Conservation (phyloP, 2,888 invertebrate species). For the Tenthredo livida region DNA sequence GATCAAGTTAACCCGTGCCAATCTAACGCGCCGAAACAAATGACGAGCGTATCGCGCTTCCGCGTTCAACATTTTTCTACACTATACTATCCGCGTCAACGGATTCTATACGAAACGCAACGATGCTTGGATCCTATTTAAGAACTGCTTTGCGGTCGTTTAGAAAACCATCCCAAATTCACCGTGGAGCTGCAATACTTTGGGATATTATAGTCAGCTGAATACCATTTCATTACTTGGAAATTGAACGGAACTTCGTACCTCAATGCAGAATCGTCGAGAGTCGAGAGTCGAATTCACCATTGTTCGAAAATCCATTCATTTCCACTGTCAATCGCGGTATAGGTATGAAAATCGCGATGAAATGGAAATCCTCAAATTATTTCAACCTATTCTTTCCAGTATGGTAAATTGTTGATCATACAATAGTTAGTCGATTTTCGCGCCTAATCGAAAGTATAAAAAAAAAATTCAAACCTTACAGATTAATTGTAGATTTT, state of each 20-base stretch:
- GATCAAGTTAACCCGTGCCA: conserved; percentile 51
- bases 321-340: too few relatives aligned
- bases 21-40: conserved; percentile 47
- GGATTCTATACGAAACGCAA: conserved; percentile 13
- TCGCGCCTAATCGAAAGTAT: too few relatives aligned
- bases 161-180: background rate
- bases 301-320: background rate
- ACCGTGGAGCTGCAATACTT: background rate
- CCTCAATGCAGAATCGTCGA: background rate
- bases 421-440: too few relatives aligned
- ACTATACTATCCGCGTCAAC: background rate
- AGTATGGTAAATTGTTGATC: too few relatives aligned
- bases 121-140: conserved; percentile 31
- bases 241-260: background rate
- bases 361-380: too few relatives aligned
- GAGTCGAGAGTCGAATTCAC: background rate
- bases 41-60: background rate
- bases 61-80: conserved; percentile 12
- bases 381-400: too few relatives aligned
- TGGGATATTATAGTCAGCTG: background rate
- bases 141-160: background rate
- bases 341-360: too few relatives aligned
- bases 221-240: background rate
- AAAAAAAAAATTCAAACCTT: too few relatives aligned
- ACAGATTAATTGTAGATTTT: too few relatives aligned